Conservation (phyloP, 2,888 invertebrate genomes). For the Pterostichus madidus region DNA sequence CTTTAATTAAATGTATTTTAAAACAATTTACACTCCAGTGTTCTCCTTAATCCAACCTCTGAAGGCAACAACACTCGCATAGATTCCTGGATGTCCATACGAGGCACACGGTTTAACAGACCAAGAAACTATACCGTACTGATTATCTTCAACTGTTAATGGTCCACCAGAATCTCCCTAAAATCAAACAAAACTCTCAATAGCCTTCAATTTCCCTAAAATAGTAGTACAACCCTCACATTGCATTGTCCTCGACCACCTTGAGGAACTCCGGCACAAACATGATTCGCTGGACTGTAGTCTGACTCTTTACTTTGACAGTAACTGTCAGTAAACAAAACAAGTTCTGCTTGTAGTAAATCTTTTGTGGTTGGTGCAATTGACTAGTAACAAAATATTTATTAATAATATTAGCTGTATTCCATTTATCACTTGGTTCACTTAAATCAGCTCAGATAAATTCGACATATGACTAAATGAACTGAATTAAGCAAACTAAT, state of each 20-base stretch:
- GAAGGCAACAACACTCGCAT: constrained; percentile 75
- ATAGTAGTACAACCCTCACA: constrained; percentile 69
- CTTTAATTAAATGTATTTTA: too few relatives aligned
- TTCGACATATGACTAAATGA: too few relatives aligned
- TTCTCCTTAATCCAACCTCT: constrained; percentile 71
- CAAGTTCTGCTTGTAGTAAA: constrained; percentile 75
- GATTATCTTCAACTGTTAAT: constrained; percentile 73
- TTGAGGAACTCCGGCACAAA: constrained; percentile 77
- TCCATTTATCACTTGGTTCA: too few relatives aligned
- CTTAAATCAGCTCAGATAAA: too few relatives aligned
- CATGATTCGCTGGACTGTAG: constrained; percentile 73
- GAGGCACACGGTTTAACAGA: constrained; percentile 76
- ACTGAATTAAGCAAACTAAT: too few relatives aligned
- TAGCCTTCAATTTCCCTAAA: too few relatives aligned
- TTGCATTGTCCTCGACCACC: constrained; percentile 78
- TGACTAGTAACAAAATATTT: constrained; percentile 71
- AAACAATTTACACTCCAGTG: constrained; percentile 62
- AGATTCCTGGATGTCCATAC: constrained; percentile 77
- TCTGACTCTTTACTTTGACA: constrained; percentile 74
- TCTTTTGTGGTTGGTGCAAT: constrained; percentile 73
- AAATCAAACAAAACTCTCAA: constrained; percentile 35
- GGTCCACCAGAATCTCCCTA: constrained; percentile 76
- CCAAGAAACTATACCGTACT: constrained; percentile 78
- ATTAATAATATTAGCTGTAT: background rate
- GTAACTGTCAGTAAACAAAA: constrained; percentile 74